phyloP scores from a whole-genome alignment of 2,113 vertebrate species.

The Sapajus apella region DNA sequence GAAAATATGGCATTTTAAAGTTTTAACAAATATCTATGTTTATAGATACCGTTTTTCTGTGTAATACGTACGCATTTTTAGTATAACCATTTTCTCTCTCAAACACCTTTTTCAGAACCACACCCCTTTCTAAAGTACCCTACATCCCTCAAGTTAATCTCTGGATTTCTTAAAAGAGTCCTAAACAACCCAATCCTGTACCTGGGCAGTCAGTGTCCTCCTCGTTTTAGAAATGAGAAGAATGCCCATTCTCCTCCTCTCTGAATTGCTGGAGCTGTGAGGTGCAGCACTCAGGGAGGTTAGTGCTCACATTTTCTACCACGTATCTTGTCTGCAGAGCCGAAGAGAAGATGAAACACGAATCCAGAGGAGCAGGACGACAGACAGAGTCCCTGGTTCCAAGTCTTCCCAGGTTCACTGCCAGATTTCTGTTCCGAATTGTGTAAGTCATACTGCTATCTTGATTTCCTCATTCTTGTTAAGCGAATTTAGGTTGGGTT shows the following conservation, averaged over 20 bases:
- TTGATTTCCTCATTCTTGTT: neutral
- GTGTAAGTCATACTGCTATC: neutral
- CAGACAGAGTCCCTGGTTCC: neutral
- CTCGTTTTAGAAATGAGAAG: neutral
- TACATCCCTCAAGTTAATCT: neutral
- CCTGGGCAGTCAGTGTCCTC: neutral
- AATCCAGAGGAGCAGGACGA: neutral
- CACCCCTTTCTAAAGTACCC: neutral
- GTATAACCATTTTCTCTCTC: conserved; percentile 26
- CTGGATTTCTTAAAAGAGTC: neutral
- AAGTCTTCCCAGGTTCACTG: neutral
- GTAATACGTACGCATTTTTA: neutral
- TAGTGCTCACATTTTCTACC: neutral
- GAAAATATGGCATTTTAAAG: neutral
- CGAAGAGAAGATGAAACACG: neutral
- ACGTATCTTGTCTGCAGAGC: neutral
- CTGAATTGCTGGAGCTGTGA: neutral
- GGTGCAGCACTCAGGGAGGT: no score
- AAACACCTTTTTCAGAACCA: neutral
- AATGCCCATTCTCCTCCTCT: neutral
- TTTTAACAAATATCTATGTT: neutral
- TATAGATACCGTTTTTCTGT: neutral
- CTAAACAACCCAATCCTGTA: neutral
- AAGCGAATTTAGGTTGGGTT: neutral
- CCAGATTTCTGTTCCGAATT: conserved; percentile 20